These are phyloP conservation scores for Neomorphus geoffroyi DNA, from an alignment of 2,797 vertebrate genomes.

Conservation along the genomic window DNA sequence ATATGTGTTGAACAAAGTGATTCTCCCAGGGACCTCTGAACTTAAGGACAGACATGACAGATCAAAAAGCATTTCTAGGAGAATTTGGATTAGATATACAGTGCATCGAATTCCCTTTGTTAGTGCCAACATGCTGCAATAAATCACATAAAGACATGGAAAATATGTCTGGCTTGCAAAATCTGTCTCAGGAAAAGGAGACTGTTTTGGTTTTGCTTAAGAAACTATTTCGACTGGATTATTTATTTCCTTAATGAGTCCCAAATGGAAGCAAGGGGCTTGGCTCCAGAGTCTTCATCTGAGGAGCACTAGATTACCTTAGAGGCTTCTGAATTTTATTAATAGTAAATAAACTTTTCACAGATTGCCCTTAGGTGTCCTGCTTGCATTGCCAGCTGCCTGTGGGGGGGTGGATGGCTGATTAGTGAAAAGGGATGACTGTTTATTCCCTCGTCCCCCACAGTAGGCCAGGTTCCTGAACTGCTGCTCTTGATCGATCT, in stretches of 20 bases:
- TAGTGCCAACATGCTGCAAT: background rate
- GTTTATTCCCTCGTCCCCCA: background rate
- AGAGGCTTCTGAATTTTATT: background rate
- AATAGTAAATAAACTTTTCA: conserved; percentile 5
- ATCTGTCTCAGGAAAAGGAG: background rate
- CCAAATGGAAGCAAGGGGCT: background rate
- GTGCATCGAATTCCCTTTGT: background rate
- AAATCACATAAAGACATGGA: background rate
- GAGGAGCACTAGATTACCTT: background rate
- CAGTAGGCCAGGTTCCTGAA: background rate
- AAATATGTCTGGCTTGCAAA: conserved; percentile 23
- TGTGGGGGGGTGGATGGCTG: background rate
- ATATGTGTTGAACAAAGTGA: background rate
- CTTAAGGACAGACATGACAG: background rate
- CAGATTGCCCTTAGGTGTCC: background rate
- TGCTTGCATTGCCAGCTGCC: background rate
- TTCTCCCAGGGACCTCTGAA: background rate
- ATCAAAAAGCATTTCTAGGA: background rate
- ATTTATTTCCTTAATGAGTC: conserved; percentile 8
- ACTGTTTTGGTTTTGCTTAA: background rate
- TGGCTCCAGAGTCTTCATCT: background rate
- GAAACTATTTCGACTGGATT: background rate
- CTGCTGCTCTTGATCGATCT: background rate
- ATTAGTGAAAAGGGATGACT: background rate
- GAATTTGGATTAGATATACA: background rate